phyloP scores from a whole-genome alignment of 2,797 vertebrate species.

The Manis pentadactyla region DNA sequence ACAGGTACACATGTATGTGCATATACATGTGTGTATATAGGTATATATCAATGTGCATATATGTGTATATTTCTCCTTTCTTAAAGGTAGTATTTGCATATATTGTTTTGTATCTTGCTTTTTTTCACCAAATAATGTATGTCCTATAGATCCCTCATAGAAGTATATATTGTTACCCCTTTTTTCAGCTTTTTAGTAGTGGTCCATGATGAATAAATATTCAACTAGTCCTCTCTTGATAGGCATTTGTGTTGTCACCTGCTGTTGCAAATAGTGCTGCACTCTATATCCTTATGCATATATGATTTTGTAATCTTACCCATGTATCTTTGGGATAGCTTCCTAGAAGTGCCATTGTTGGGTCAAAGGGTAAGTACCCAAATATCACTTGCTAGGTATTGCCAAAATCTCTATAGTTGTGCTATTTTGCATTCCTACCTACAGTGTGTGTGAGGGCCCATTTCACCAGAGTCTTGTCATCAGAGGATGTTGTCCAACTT shows the following conservation, averaged over 20 bases:
- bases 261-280: background rate
- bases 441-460: background rate
- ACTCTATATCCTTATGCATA: background rate
- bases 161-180: background rate
- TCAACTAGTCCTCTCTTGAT: background rate
- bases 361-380: background rate
- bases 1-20: too few species aligned
- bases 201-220: background rate
- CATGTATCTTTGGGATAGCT: background rate
- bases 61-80: too few species aligned
- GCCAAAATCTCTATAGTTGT: background rate
- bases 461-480: background rate
- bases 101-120: background rate
- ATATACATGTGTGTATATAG: too few species aligned
- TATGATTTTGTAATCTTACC: conserved; percentile 40
- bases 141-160: background rate
- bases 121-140: background rate
- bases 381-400: background rate
- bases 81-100: too few species aligned
- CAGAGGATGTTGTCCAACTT: background rate
- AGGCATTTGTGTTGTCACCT: background rate
- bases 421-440: background rate
- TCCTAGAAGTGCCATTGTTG: background rate
- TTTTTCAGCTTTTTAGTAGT: background rate
- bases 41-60: too few species aligned